Evolutionary conservation across 2,888 invertebrate species (phyloP), one percentile per base, ranked within the genome.

Genomic region (Trissoscelio sp.): DNA sequence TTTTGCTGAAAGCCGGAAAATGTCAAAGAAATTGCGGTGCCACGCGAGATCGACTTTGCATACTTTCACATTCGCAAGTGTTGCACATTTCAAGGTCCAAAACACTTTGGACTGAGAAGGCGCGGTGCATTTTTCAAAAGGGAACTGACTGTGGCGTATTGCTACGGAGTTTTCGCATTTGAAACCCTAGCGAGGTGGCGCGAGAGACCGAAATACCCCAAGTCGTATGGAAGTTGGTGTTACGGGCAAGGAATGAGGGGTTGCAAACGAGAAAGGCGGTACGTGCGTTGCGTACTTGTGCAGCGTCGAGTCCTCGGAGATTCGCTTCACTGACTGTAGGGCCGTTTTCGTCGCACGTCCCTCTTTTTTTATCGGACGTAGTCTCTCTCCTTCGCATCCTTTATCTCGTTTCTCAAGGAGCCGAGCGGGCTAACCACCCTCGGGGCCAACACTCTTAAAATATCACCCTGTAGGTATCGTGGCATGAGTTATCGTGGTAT

Each of bases 201-300:
- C 44, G 69, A 75, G 78, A 79, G n/a, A n/a, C 55, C 53, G 64
- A 72, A 81, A 81, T 75, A 79, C 66, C 70, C 55, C 70, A 82
- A 74, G 79, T 79, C 60, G 79, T 55, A 55, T 64, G 62, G 53
- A 70, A 70, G 53, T 77, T 53, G 5, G 22, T 48, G 64, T 75
- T 67, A 55, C 62, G 72, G 24, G 57, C 73, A 78, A 75, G 83
- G 81, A 69, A 80, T 70, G 78, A 75, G 83, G 83, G 81, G 79
- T 72, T 73, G 83, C 74, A 85, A 86, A 83, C 84, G 84, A 85
- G 85, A 84, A 85, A 85, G 85, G 85, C 86, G 88, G 87, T 89
- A 89, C 89, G 89, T 90, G 89, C 85, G 85, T 86, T 79, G 89
- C 88, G 88, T 89, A 85, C 84, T 79, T 66, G 72, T 83, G 85